Percentiles rank a stretch among this genome's conserved stretches.
phyloP scores from a whole-genome alignment of 2,797 vertebrate genomes.

The Helarctos malayanus region DNA sequence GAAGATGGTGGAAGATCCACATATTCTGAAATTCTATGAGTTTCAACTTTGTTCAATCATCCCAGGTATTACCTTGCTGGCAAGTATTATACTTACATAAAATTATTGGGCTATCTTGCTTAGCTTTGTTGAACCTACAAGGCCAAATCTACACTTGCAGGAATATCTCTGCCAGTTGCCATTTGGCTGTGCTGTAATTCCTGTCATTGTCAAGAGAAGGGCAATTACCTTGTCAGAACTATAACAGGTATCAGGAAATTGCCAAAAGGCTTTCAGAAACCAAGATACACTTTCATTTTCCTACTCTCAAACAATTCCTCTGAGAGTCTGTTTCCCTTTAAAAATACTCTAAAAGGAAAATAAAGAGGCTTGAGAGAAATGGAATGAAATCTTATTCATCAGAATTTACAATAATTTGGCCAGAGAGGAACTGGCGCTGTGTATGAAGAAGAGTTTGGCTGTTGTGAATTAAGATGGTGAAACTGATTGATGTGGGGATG shows the following conservation, averaged over 20 bases:
- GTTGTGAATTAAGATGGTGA: conserved; percentile 43
- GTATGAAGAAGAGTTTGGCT: conserved; percentile 40
- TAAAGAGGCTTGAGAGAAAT: conserved; percentile 42
- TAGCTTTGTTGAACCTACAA: conserved; percentile 27
- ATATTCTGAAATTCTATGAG: conserved; percentile 30
- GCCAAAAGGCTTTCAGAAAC: conserved; percentile 62
- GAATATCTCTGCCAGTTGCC: conserved; percentile 57
- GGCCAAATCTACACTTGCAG: background rate
- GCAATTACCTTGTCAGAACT: conserved; percentile 66
- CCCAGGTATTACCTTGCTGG: background rate
- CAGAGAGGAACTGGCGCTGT: background rate
- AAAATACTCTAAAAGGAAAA: conserved; percentile 50
- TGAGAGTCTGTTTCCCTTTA: background rate
- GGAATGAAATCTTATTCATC: conserved; percentile 17
- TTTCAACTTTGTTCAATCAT: conserved; percentile 1
- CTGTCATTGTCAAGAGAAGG: conserved; percentile 19
- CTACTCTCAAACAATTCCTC: background rate
- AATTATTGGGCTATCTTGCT: conserved; percentile 2
- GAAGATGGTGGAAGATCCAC: background rate
- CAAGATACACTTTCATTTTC: conserved; percentile 34
- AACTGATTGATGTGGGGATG: background rate
- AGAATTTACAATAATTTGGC: conserved; percentile 38
- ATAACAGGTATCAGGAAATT: conserved; percentile 28
- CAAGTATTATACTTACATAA: background rate
- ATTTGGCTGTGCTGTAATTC: conserved; percentile 21